These are phyloP conservation scores for Diorhabda sublineata DNA, from an alignment of 1,140 invertebrate species.

Conservation along the genomic window DNA sequence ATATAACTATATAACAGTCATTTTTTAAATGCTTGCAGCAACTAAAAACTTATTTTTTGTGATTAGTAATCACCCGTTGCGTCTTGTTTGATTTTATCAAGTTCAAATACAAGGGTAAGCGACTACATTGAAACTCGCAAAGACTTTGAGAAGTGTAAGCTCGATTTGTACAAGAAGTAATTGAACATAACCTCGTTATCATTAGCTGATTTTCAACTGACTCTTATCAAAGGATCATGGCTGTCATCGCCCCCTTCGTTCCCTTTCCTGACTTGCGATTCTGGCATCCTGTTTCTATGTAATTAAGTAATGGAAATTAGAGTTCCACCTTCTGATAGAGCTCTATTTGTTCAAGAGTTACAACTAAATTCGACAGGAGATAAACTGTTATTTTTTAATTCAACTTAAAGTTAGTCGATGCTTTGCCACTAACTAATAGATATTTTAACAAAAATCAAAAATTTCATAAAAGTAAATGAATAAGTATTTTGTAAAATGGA, in stretches of 20 bases:
- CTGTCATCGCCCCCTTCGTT: constrained; percentile 26
- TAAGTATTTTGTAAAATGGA: too few species aligned
- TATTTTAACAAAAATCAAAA: too few species aligned
- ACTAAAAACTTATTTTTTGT: too few species aligned
- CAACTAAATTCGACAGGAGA: neutral
- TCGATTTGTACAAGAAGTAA: constrained; percentile 44
- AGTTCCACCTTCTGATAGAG: constrained; percentile 42
- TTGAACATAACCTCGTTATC: constrained; percentile 46
- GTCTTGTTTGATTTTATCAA: neutral
- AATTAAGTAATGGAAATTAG: constrained; percentile 47
- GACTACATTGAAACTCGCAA: neutral
- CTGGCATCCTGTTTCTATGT: constrained; percentile 37
- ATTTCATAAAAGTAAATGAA: too few species aligned
- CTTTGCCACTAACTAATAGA: too few species aligned
- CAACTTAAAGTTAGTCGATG: too few species aligned
- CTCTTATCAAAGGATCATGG: constrained; percentile 35
- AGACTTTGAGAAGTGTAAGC: constrained; percentile 20
- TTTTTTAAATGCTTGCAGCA: too few species aligned
- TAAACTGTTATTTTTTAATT: too few species aligned
- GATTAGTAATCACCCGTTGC: too few species aligned
- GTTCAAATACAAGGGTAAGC: neutral
- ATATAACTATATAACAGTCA: too few species aligned
- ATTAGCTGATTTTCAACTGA: constrained; percentile 38
- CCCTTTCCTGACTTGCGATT: constrained; percentile 27
- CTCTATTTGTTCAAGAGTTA: constrained; percentile 42